These are phyloP conservation scores for Valencia hispanica DNA, from an alignment of 2,797 vertebrate species.

Conservation along the genomic window DNA sequence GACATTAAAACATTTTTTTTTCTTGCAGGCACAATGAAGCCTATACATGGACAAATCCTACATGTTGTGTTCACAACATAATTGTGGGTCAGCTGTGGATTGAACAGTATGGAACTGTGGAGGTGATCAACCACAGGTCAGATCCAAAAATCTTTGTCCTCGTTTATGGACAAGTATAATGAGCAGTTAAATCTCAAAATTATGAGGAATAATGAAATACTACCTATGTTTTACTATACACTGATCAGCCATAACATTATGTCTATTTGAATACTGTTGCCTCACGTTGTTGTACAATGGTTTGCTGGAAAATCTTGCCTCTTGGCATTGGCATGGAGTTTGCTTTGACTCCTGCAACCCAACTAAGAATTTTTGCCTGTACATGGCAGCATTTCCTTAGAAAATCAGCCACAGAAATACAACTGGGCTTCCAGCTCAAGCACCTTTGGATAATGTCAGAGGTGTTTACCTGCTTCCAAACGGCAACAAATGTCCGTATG, in stretches of 20 bases:
- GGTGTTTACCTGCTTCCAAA: not conserved
- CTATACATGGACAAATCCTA: constrained; percentile 98
- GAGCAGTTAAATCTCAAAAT: not conserved
- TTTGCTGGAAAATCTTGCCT: not conserved
- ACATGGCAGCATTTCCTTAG: not conserved
- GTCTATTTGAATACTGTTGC: not conserved
- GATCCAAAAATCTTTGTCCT: not conserved
- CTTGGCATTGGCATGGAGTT: not conserved
- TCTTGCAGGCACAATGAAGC: constrained; percentile 88
- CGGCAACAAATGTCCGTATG: not conserved
- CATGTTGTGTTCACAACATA: constrained; percentile 97
- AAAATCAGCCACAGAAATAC: not conserved
- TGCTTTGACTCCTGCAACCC: not conserved
- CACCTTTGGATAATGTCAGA: not conserved
- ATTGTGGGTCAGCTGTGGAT: constrained; percentile 99
- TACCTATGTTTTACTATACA: too few relatives aligned
- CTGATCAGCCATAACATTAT: not conserved
- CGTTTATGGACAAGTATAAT: not conserved
- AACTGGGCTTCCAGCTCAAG: not conserved
- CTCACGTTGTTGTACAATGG: not conserved
- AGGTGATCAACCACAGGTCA: constrained; percentile 96
- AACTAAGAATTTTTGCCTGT: not conserved
- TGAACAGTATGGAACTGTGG: constrained; percentile 95
- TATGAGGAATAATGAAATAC: not conserved
- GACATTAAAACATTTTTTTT: not conserved